phyloP scores from a whole-genome alignment of 2,888 invertebrate species.

The Colostygia pectinataria region DNA sequence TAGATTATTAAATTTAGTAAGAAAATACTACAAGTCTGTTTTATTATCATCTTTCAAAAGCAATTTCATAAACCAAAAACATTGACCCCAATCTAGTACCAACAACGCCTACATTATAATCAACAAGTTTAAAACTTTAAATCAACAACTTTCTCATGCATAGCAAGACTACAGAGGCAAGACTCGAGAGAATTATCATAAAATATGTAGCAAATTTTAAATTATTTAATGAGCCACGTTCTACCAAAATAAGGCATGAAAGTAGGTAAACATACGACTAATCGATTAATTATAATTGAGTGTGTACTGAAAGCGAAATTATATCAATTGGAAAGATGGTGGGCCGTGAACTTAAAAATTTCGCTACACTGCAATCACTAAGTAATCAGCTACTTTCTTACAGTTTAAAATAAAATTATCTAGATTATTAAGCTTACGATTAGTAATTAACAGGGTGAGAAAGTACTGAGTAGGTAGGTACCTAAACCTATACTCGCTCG shows the following conservation, averaged over 20 bases:
- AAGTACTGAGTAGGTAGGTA: no score
- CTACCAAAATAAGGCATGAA: constrained; percentile 43
- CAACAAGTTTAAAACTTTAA: no score
- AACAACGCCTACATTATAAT: not conserved
- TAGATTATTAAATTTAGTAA: no score
- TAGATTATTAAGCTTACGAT: no score
- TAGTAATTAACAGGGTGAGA: no score
- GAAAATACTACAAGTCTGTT: no score
- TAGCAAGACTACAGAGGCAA: constrained; percentile 38
- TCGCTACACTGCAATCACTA: no score
- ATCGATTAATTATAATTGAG: constrained; percentile 57
- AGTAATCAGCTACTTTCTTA: no score
- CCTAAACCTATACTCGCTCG: no score
- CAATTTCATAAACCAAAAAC: constrained; percentile 30
- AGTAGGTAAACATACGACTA: constrained; percentile 45
- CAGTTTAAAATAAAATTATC: no score
- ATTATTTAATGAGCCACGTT: constrained; percentile 55
- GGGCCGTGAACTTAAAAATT: no score
- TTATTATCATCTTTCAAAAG: no score
- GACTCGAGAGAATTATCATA: constrained; percentile 41
- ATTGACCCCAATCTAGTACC: constrained; percentile 39
- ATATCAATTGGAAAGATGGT: constrained; percentile 5
- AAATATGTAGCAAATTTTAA: constrained; percentile 54
- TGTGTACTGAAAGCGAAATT: constrained; percentile 31
- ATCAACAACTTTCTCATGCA: constrained; percentile 52